Percentiles rank a stretch among this genome's conserved stretches.
Evolutionary conservation across 2,888 invertebrate species (phyloP).

Genomic region (Drosophila conformis): DNA sequence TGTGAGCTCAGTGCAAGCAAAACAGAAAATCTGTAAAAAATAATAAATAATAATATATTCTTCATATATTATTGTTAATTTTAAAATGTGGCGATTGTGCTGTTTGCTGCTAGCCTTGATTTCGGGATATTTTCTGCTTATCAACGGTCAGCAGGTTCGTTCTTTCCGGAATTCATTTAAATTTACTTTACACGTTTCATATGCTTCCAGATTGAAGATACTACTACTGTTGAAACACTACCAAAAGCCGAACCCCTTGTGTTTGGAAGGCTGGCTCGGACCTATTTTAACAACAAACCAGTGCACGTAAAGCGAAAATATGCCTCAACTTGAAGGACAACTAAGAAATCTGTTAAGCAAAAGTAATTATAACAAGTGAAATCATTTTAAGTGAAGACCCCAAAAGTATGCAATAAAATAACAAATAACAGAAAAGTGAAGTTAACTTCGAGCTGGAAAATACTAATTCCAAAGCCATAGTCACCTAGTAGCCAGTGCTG

Average conservation of each 20-base stretch:
- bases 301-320: not conserved
- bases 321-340: not conserved
- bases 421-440: not conserved
- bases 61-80: not conserved
- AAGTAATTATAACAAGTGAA: not conserved
- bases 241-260: slow-evolving; percentile 16
- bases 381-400: slow-evolving; percentile 13
- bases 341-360: not conserved
- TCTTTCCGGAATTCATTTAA: not conserved
- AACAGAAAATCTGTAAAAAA: not conserved
- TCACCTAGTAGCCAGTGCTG: not conserved
- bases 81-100: slow-evolving; percentile 25
- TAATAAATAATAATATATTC: not conserved
- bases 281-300: not conserved
- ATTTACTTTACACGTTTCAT: not conserved
- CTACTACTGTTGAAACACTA: rapidly evolving
- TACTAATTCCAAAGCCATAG: too few relatives aligned
- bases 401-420: slow-evolving; percentile 51
- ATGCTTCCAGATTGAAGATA: not conserved
- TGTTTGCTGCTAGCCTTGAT: slow-evolving; percentile 12
- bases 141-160: not conserved
- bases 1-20: slow-evolving; percentile 21
- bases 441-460: not conserved
- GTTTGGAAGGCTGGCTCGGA: slow-evolving; percentile 13
- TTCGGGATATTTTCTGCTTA: not conserved